These are phyloP conservation scores for Podarcis lilfordi DNA, from an alignment of 2,797 vertebrate genomes.

Conservation along the genomic window DNA sequence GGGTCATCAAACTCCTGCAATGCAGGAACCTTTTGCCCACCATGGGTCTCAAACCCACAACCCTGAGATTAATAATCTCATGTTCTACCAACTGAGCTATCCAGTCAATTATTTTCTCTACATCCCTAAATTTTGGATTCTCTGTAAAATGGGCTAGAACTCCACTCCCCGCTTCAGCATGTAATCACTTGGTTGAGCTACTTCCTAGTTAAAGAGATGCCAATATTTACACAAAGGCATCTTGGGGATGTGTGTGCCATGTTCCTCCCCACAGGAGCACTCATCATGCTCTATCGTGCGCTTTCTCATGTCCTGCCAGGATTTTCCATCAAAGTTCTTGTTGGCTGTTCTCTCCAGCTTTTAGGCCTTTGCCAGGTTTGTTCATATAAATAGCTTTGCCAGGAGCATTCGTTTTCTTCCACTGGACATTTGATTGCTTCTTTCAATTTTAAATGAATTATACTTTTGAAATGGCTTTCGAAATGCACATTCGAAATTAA, in stretches of 20 bases:
- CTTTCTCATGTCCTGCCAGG: not conserved
- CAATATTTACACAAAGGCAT: no score
- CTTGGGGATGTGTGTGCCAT: no score
- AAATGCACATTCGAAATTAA: not conserved
- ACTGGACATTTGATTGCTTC: slow-evolving; percentile 1
- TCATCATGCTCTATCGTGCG: not conserved
- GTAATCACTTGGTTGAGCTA: no score
- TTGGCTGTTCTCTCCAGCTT: not conserved
- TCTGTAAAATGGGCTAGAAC: not conserved
- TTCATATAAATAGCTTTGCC: not conserved
- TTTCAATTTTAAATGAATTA: slow-evolving; percentile 6
- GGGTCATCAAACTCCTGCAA: no score
- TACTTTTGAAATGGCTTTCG: not conserved
- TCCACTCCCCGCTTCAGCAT: not conserved
- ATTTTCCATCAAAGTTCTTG: not conserved
- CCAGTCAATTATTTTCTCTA: not conserved
- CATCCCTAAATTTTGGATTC: not conserved
- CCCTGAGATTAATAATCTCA: no score
- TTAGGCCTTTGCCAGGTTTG: not conserved
- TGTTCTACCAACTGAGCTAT: no score
- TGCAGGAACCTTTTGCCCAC: no score
- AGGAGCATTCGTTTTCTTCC: not conserved
- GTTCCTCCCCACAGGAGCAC: not conserved
- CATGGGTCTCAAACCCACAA: no score
- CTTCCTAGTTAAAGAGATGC: no score